Evolutionary conservation across 2,113 vertebrate genomes (phyloP), one percentile per base, ranked within the genome.

Genomic region (Diadophis punctatus): DNA sequence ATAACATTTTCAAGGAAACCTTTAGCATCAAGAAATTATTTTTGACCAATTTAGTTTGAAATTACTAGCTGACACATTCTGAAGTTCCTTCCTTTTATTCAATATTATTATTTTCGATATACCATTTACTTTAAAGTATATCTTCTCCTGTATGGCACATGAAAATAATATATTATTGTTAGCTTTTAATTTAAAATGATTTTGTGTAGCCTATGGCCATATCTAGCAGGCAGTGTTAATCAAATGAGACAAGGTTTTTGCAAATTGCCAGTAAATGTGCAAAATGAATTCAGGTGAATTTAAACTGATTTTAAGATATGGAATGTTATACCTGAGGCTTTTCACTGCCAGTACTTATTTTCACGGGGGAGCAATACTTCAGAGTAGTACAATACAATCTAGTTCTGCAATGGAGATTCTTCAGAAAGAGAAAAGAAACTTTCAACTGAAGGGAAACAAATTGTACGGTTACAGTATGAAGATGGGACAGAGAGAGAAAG

Each of bases 371-470:
- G n/a, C 84, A 86, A n/a, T 34, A 30, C 27, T 56, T 63, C 48
- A 39, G n/a, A 60, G 5, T 90, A 18, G 39, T 43, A 63, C 39
- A 92, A 92, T 23, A 63, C 39, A 92, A 92, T 23, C 20, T 80
- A n/a, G 58, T 51, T 90, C 91, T 86, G 90, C 93, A 52, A 94
- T 22, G 49, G 43, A 1, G 91, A 43, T 30, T 88, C 74, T 63
- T 56, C 48, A 80, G 22, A 43, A 20, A 39, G 34, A 39, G 16
- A 88, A 56, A 55, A 22, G 10, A 43, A 25, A 51, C 53, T 88
- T 95, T 93, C 84, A 63, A 92, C 90, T 96, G 85, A 95, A 94
- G 90, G 0, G 0, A 96, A 95, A 80, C 91, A 94, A 63, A 2
- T 39, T 52, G 91, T 95, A 93, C 4, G 92, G 55, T 91, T 94